Evolutionary conservation across 2,113 vertebrate species (phyloP).

Genomic region (Oncorhynchus keta): DNA sequence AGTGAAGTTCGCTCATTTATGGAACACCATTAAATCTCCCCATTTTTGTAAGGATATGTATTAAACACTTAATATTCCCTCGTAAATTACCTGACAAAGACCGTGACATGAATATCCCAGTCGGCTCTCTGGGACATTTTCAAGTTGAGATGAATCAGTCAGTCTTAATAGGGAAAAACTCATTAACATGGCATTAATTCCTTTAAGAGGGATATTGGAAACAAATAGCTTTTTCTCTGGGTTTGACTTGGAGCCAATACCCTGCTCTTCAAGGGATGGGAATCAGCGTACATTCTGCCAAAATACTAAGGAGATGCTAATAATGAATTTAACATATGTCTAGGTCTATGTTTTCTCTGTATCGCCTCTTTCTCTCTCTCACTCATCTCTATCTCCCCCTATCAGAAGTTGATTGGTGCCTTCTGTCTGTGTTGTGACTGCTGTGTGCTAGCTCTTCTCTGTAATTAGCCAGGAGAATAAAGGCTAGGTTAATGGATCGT

Average conservation of each 20-base stretch:
- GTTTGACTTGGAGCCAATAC: conserved; percentile 50
- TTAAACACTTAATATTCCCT: conserved; percentile 72
- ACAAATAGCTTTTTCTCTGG: conserved; percentile 59
- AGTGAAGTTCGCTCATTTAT: conserved; percentile 71
- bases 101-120: conserved; percentile 57
- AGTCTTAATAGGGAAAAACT: conserved; percentile 61
- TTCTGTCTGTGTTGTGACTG: conserved; percentile 48
- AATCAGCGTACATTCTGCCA: not conserved
- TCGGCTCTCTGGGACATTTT: conserved; percentile 48
- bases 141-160: conserved; percentile 63
- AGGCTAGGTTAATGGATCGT: conserved; percentile 70
- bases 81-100: conserved; percentile 78
- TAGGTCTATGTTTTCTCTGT: conserved; percentile 10
- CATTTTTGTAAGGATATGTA: conserved; percentile 59
- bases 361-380: not conserved
- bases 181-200: conserved; percentile 73
- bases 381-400: not conserved
- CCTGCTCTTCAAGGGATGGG: conserved; percentile 14
- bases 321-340: not conserved
- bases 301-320: no score
- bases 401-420: conserved; percentile 39
- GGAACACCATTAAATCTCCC: conserved; percentile 65
- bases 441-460: conserved; percentile 34
- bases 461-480: conserved; percentile 70
- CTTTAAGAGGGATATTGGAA: conserved; percentile 67